Evolutionary conservation across 2,797 vertebrate genomes (phyloP).

Genomic region (Rhincodon typus): DNA sequence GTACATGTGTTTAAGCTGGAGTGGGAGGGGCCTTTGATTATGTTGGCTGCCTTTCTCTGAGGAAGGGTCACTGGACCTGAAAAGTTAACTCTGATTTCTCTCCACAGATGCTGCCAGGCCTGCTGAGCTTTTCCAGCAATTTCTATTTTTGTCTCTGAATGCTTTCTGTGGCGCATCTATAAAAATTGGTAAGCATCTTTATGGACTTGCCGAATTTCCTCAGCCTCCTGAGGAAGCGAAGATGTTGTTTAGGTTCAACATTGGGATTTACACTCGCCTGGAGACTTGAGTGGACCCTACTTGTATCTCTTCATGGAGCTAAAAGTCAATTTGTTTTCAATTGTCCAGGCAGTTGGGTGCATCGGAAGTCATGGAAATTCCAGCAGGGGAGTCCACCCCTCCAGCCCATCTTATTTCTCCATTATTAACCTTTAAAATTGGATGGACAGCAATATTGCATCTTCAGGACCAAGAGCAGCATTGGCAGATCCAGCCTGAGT

Average conservation of each 20-base stretch:
- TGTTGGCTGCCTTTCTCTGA: no score
- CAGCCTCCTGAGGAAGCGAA: no score
- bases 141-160: no score
- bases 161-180: no score
- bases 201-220: no score
- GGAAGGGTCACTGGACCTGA: no score
- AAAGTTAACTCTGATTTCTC: no score
- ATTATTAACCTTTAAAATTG: not conserved
- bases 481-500: not conserved
- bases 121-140: no score
- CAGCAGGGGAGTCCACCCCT: not conserved
- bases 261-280: not conserved
- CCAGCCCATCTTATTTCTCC: not conserved
- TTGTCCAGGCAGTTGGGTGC: not conserved
- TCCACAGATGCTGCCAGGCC: no score
- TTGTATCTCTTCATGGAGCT: not conserved
- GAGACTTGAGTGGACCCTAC: not conserved
- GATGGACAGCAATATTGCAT: not conserved
- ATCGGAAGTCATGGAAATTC: not conserved
- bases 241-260: not conserved
- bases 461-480: not conserved
- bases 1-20: no score
- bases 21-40: no score
- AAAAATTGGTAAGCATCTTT: no score
- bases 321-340: not conserved